Conservation (phyloP, 2,888 invertebrate genomes). For the Drosophila suboccidentalis region DNA sequence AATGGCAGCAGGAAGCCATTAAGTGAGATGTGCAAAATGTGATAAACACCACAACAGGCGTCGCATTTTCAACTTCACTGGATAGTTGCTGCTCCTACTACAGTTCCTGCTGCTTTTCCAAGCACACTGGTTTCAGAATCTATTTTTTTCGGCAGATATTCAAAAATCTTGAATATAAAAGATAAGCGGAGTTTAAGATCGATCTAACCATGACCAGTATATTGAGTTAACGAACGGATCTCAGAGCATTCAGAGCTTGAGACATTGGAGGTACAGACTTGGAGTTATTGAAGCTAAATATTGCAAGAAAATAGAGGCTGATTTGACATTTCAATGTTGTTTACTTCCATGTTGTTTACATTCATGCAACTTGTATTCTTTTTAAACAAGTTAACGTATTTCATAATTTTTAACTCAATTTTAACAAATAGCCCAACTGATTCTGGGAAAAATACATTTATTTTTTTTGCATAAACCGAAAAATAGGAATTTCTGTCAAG, state of each 20-base stretch:
- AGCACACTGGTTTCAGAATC: not conserved
- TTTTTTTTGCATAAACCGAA: too few relatives aligned
- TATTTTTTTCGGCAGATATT: not conserved
- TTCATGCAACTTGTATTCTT: not conserved
- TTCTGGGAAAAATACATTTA: too few relatives aligned
- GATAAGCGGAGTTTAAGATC: too few relatives aligned
- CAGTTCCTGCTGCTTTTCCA: slow-evolving; percentile 4
- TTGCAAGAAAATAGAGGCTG: not conserved
- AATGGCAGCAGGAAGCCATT: slow-evolving; percentile 65
- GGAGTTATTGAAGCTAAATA: too few relatives aligned
- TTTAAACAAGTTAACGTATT: not conserved
- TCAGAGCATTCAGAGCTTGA: too few relatives aligned
- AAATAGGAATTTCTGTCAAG: too few relatives aligned
- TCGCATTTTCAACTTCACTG: slow-evolving; percentile 58
- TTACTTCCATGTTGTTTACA: not conserved
- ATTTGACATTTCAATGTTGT: not conserved
- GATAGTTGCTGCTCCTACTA: slow-evolving; percentile 14
- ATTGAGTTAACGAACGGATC: too few relatives aligned
- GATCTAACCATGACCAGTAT: too few relatives aligned
- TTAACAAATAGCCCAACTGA: not conserved
- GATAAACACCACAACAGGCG: slow-evolving; percentile 68
- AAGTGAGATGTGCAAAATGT: slow-evolving; percentile 65
- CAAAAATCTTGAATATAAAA: too few relatives aligned
- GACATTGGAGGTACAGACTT: too few relatives aligned
- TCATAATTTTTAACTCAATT: not conserved